Evolutionary conservation across 2,113 vertebrate species (phyloP).

Genomic region (Mandrillus leucophaeus): DNA sequence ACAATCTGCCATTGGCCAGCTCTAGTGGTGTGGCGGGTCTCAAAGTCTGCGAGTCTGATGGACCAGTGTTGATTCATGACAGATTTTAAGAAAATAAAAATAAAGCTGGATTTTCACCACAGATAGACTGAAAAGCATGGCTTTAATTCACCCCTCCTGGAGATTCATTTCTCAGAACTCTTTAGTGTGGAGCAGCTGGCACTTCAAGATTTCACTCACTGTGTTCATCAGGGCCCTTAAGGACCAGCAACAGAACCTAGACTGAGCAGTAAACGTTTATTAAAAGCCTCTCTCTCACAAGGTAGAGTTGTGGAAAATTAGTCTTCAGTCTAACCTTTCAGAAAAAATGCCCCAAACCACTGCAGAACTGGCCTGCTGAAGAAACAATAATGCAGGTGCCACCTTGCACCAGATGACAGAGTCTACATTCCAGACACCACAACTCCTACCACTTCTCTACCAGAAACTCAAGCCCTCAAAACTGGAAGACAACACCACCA

Average conservation of each 20-base stretch:
- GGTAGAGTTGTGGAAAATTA: not conserved
- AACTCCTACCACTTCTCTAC: no score
- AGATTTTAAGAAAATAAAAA: not conserved
- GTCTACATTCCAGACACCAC: not conserved
- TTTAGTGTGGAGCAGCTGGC: no score
- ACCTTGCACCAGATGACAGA: rapidly evolving
- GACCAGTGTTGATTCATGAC: not conserved
- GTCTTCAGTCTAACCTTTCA: not conserved
- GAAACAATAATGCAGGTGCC: not conserved
- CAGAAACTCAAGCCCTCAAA: not conserved
- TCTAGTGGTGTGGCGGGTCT: not conserved
- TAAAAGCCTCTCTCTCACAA: not conserved
- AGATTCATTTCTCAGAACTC: not conserved
- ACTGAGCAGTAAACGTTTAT: not conserved
- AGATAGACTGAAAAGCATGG: not conserved
- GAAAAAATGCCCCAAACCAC: not conserved
- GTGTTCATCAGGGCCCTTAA: not conserved
- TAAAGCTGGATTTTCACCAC: not conserved
- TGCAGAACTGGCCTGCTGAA: not conserved
- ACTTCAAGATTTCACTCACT: not conserved
- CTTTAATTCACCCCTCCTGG: not conserved
- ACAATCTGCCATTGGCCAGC: not conserved
- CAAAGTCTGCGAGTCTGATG: not conserved
- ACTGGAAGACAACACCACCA: no score
- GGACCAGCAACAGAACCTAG: not conserved